Conservation (phyloP, 2,888 invertebrate genomes). For the Yponomeuta plumbellus region DNA sequence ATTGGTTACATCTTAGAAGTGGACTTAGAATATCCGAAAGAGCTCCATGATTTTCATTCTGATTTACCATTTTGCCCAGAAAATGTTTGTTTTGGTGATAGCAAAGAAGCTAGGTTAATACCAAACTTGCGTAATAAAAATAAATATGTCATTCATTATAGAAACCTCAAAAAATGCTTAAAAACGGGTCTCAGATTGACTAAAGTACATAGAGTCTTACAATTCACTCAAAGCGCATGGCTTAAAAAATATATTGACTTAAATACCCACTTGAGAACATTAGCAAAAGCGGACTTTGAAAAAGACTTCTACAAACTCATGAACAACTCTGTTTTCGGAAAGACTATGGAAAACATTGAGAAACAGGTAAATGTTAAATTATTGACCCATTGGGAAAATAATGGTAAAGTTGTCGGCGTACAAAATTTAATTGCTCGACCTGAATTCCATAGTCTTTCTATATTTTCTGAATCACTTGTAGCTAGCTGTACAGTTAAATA, state of each 20-base stretch:
- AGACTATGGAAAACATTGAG: conserved; percentile 40
- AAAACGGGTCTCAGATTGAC: conserved; percentile 29
- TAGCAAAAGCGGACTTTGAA: conserved; percentile 37
- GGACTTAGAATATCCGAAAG: conserved; percentile 31
- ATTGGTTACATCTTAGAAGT: conserved; percentile 34
- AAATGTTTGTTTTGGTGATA: background rate
- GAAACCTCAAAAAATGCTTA: conserved; percentile 31
- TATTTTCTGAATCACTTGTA: conserved; percentile 38
- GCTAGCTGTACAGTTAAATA: conserved; percentile 27
- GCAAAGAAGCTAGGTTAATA: conserved; percentile 25
- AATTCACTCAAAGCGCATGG: conserved; percentile 44
- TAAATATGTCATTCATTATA: conserved; percentile 33
- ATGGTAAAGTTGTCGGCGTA: conserved; percentile 29
- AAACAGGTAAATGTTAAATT: conserved; percentile 36
- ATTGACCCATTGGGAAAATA: conserved; percentile 35
- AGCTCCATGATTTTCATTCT: conserved; percentile 30
- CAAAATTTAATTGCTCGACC: conserved; percentile 29
- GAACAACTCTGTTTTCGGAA: conserved; percentile 46
- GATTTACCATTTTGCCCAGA: conserved; percentile 14
- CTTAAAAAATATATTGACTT: conserved; percentile 43
- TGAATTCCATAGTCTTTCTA: conserved; percentile 36
- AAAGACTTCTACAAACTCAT: conserved; percentile 47
- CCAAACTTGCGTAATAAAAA: conserved; percentile 28
- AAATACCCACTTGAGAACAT: conserved; percentile 38
- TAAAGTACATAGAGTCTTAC: too few relatives aligned